Evolutionary conservation across 1,140 invertebrate genomes (phyloP).

Genomic region (Vanessa tameamea): DNA sequence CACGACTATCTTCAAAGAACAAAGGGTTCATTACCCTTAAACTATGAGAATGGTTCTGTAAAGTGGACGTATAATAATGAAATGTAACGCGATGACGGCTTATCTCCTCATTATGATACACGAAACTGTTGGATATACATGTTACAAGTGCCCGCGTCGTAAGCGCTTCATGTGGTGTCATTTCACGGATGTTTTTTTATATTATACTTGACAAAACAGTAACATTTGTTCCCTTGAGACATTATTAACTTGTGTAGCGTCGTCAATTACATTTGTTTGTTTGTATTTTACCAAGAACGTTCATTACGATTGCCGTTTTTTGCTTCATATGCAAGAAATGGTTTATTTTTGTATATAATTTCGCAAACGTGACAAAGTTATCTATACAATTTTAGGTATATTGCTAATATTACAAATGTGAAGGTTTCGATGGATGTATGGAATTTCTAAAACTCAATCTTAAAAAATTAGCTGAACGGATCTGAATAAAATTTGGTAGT

Average conservation of each 20-base stretch:
- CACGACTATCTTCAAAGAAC: constrained; percentile 43
- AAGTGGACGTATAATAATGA: constrained; percentile 39
- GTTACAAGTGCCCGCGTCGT: constrained; percentile 16
- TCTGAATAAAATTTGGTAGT: no score
- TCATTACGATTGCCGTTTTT: not conserved
- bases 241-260: constrained; percentile 1
- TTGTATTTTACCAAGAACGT: not conserved
- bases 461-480: no score
- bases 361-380: no score
- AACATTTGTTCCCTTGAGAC: not conserved
- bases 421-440: no score
- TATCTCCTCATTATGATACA: constrained; percentile 37
- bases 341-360: no score
- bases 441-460: no score
- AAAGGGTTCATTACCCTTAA: constrained; percentile 45
- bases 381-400: no score
- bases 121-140: constrained; percentile 3
- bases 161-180: constrained; percentile 1
- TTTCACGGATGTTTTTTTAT: constrained; percentile 22
- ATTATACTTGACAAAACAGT: not conserved
- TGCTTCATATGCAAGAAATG: not conserved
- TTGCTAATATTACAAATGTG: no score
- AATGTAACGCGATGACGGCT: constrained; percentile 40
- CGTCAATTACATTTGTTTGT: not conserved
- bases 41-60: constrained; percentile 38